A percentile compares a stretch with the other conserved stretches of the same genome.
These are phyloP conservation scores for Cheilosia vernalis DNA, from an alignment of 2,888 invertebrate genomes.

Conservation along the genomic window DNA sequence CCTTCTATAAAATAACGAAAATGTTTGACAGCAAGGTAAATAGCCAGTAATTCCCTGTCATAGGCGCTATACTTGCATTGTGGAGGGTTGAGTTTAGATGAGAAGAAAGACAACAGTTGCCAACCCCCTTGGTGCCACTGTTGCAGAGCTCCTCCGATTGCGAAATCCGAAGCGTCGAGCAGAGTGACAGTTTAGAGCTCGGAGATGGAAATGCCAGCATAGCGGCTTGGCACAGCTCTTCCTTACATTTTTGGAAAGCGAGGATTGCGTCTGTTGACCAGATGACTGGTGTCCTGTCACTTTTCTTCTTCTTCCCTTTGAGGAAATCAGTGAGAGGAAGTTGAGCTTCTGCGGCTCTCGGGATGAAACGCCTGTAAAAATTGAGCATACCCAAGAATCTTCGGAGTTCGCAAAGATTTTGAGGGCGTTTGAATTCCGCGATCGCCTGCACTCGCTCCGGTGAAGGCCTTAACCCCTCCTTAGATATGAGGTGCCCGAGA, in stretches of 20 bases:
- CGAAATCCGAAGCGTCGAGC: conserved; percentile 59
- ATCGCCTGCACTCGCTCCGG: no score
- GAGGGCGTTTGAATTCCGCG: no score
- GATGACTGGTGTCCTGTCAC: conserved; percentile 36
- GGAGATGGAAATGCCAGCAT: conserved; percentile 34
- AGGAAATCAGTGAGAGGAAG: conserved; percentile 6
- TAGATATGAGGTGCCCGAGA: no score
- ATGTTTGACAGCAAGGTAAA: conserved; percentile 78
- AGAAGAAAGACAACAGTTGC: conserved; percentile 4
- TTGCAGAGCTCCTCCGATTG: conserved; percentile 55
- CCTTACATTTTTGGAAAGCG: conserved; percentile 54
- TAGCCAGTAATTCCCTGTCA: not conserved
- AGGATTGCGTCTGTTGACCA: conserved; percentile 15
- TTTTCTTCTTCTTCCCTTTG: conserved; percentile 47
- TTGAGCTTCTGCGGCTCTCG: conserved; percentile 21
- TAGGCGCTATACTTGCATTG: not conserved
- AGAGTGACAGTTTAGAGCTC: conserved; percentile 26
- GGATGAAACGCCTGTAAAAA: conserved; percentile 69
- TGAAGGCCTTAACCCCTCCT: no score
- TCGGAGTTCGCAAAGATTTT: no score
- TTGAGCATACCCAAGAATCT: conserved; percentile 25
- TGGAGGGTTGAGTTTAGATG: not conserved
- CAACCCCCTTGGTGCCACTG: conserved; percentile 40
- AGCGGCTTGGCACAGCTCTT: conserved; percentile 16
- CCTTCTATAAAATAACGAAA: conserved; percentile 75